Percentiles rank a stretch among this genome's conserved stretches.
phyloP scores from a whole-genome alignment of 2,113 vertebrate species.

The Pithys albifrons region DNA sequence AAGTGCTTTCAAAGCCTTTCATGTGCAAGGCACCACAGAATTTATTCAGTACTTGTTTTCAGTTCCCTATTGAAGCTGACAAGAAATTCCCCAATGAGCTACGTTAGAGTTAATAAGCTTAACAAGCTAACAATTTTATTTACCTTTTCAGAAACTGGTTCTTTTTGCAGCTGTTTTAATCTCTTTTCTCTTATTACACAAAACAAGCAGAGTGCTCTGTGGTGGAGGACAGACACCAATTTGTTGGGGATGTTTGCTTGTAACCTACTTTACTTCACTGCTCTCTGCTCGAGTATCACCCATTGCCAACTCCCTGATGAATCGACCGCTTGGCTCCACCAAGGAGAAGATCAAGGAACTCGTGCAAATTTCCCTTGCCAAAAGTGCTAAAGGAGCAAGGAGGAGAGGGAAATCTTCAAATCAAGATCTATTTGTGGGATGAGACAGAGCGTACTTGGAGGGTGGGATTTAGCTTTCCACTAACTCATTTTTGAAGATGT shows the following conservation, averaged over 20 bases:
- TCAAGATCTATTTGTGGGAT: neutral
- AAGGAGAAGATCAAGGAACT: neutral
- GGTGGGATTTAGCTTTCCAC: neutral
- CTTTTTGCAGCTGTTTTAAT: constrained; percentile 3
- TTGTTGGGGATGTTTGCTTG: neutral
- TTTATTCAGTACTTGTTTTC: constrained; percentile 49
- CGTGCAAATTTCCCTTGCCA: neutral
- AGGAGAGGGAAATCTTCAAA: neutral
- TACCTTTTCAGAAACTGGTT: constrained; percentile 35
- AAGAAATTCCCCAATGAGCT: constrained; percentile 49
- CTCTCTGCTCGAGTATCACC: neutral
- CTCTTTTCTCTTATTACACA: neutral
- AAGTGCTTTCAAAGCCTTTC: constrained; percentile 45
- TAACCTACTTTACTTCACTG: neutral
- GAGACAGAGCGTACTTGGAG: neutral
- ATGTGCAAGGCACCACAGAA: neutral
- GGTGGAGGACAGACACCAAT: neutral
- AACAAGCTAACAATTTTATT: constrained; percentile 63
- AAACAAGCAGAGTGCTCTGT: neutral
- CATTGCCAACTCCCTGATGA: neutral
- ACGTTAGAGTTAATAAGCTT: constrained; percentile 49
- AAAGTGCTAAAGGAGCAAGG: neutral
- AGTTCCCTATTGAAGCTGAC: constrained; percentile 51
- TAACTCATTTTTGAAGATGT: neutral
- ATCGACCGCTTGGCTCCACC: neutral